phyloP scores from a whole-genome alignment of 1,140 invertebrate genomes.

The Ditylenchus dipsaci region DNA sequence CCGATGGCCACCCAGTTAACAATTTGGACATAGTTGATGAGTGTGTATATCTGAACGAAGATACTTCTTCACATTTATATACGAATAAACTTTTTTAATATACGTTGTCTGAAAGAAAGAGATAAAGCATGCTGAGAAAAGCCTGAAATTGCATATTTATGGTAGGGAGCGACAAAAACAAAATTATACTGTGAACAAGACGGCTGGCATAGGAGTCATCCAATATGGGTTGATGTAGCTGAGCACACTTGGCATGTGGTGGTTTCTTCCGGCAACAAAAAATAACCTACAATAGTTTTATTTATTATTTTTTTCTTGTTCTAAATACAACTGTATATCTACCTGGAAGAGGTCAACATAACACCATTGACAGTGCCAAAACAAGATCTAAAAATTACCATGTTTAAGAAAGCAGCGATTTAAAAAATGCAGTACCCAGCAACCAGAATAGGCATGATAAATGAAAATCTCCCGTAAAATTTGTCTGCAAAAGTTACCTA shows the following conservation, averaged over 20 bases:
- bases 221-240: conserved; percentile 55
- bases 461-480: conserved; percentile 83
- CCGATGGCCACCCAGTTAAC: conserved; percentile 98
- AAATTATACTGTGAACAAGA: conserved; percentile 59
- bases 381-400: conserved; percentile 66
- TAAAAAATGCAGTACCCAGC: too few species aligned
- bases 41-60: conserved; percentile 63
- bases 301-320: too few species aligned
- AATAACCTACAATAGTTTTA: too few species aligned
- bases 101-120: conserved; percentile 78
- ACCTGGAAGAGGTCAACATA: conserved; percentile 82
- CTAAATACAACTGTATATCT: background rate
- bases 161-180: too few species aligned
- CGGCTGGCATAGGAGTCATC: conserved; percentile 56
- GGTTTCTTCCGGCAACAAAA: conserved; percentile 57
- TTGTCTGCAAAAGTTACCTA: conserved; percentile 77
- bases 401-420: too few species aligned
- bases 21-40: conserved; percentile 76
- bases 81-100: background rate
- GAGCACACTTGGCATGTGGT: conserved; percentile 54
- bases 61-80: background rate
- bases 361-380: conserved; percentile 98
- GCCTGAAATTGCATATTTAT: conserved; percentile 64
- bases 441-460: conserved; percentile 93
- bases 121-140: conserved; percentile 70